Evolutionary conservation across 2,888 invertebrate species (phyloP).

Genomic region (Achlya flavicornis): DNA sequence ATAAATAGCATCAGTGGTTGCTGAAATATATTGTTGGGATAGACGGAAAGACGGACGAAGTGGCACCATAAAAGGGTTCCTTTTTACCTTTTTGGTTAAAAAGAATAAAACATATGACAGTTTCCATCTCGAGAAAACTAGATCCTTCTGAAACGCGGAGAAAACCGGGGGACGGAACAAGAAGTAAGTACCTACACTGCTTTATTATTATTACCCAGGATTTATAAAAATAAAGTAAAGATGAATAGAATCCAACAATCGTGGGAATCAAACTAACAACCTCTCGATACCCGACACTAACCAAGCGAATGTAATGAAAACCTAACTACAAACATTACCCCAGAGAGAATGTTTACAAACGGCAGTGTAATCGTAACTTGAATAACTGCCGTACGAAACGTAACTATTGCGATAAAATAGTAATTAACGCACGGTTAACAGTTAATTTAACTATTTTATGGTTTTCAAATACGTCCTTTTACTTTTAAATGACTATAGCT

Average conservation of each 20-base stretch:
- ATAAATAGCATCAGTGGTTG: no score
- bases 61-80: no score
- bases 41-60: no score
- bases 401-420: neutral
- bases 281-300: neutral
- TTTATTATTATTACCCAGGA: neutral
- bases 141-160: no score
- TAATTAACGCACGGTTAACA: neutral
- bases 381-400: neutral
- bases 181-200: no score
- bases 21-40: no score
- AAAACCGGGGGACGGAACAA: no score
- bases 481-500: no score
- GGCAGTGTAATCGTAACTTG: neutral
- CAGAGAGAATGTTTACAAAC: neutral
- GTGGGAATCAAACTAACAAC: slow-evolving; percentile 7
- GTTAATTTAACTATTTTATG: neutral
- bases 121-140: no score
- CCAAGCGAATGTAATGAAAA: neutral
- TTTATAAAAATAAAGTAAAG: neutral
- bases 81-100: no score
- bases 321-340: neutral
- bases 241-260: neutral
- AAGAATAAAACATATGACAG: no score
- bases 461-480: neutral